Evolutionary conservation across 30 jellyfish, hydroid and myxozoan species (phyloP), one percentile per base, ranked within the genome.

Genomic region (Mastigias papua): DNA sequence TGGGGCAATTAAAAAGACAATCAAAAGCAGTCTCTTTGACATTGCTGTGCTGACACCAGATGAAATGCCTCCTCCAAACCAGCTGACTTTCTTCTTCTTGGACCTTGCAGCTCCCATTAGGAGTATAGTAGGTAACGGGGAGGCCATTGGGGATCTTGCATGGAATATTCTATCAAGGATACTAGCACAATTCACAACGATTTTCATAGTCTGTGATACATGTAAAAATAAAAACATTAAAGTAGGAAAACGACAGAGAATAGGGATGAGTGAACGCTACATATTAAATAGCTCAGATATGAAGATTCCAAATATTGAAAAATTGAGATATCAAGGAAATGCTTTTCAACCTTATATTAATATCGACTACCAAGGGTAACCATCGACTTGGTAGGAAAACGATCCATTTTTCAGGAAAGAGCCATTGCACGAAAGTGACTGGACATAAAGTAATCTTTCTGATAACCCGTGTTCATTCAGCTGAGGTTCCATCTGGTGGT

Each of bases 261-360:
- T 81, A 63, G 81, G 90, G 15, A 81, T 16, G 54, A 33, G 90
- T 32, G 79, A 80, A 68, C 90, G 90, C 67, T 80, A 80, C 29
- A 37, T 80, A 11, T 34, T 80, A 19, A 10, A 48, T 29, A 61
- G 90, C 33, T 69, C 81, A 80, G 81, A 62, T 34, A 80, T 65
- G 70, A 57, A 80, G 37, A 51, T 80, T 32, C 90, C 80, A 34
- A 16, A 32, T 80, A 69, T 34, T 62, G 15, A 32, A 34, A 60
- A 80, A 80, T 80, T 67, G 90, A 31, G 81, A 80, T 9, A 80
- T 57, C 35, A 61, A 80, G 70, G 70, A 61, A 61, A 80, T 80
- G 90, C 90, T 80, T 31, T 34, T 80, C 68, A 27, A 29, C 62
- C 79, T 80, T 23, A 0, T 80, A 17, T 79, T 25, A 54, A 63